phyloP scores from a whole-genome alignment of 2,888 invertebrate species.

The Conus canariensis region DNA sequence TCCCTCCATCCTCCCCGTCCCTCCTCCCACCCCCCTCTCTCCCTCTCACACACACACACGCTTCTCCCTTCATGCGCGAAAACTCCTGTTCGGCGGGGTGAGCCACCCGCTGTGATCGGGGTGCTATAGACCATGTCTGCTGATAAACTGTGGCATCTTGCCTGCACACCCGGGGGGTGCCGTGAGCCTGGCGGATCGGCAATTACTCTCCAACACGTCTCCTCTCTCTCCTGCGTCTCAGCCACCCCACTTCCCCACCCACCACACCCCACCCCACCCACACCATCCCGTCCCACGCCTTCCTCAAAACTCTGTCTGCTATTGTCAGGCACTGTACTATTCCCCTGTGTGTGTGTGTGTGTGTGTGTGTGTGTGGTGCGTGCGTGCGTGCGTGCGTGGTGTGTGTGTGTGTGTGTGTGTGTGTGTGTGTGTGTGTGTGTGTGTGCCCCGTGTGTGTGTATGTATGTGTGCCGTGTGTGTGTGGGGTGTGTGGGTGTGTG shows the following conservation, averaged over 20 bases:
- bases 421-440: constrained; percentile 1
- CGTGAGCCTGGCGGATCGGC: not conserved
- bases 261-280: too few relatives aligned
- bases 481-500: too few relatives aligned
- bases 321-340: too few relatives aligned
- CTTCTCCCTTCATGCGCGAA: not conserved
- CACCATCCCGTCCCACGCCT: too few relatives aligned
- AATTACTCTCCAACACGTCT: not conserved
- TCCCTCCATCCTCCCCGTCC: not conserved
- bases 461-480: too few relatives aligned
- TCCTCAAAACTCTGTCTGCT: too few relatives aligned
- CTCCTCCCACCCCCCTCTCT: not conserved
- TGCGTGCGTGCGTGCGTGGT: not conserved
- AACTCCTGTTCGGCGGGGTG: not conserved
- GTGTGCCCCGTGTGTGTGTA: constrained; percentile 4
- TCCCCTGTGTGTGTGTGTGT: too few relatives aligned
- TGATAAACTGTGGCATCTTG: constrained; percentile 24
- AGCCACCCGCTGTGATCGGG: not conserved
- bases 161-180: not conserved
- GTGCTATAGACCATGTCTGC: constrained; percentile 16
- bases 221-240: not conserved
- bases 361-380: not conserved
- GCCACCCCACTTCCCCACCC: not conserved
- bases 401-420: not conserved
- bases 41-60: not conserved